These are phyloP conservation scores for Stictonetta naevosa DNA, from an alignment of 2,113 vertebrate species.

Conservation along the genomic window DNA sequence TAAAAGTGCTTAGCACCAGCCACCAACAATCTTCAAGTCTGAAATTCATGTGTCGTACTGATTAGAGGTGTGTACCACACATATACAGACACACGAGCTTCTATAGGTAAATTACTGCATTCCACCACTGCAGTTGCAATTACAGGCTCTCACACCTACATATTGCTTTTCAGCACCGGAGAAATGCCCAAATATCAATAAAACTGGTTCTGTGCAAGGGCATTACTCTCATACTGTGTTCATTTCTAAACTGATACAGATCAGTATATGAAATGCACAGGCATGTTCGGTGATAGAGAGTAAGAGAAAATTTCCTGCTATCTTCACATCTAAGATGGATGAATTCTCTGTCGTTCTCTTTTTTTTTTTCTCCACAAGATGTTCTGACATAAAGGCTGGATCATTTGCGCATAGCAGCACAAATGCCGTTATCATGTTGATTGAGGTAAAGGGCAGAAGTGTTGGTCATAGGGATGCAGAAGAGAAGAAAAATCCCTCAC, in stretches of 20 bases:
- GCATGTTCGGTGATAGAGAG: neutral
- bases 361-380: constrained; percentile 13
- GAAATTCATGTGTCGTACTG: neutral
- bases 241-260: neutral
- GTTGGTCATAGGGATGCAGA: neutral
- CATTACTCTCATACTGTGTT: neutral
- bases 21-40: neutral
- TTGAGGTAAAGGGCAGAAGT: constrained; percentile 56
- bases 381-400: constrained; percentile 20
- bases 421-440: constrained; percentile 54
- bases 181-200: constrained; percentile 1
- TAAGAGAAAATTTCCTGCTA: neutral
- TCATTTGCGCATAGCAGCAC: neutral
- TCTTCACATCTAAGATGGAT: constrained; percentile 9
- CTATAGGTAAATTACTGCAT: neutral
- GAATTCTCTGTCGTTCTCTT: neutral
- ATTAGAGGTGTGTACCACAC: neutral
- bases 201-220: neutral
- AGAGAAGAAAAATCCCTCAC: constrained; percentile 5
- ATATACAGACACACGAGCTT: neutral
- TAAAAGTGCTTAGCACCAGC: neutral
- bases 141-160: neutral
- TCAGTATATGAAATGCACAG: neutral
- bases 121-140: neutral
- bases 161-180: neutral